phyloP scores from a whole-genome alignment of 2,888 invertebrate genomes.

The Eledone cirrhosa region DNA sequence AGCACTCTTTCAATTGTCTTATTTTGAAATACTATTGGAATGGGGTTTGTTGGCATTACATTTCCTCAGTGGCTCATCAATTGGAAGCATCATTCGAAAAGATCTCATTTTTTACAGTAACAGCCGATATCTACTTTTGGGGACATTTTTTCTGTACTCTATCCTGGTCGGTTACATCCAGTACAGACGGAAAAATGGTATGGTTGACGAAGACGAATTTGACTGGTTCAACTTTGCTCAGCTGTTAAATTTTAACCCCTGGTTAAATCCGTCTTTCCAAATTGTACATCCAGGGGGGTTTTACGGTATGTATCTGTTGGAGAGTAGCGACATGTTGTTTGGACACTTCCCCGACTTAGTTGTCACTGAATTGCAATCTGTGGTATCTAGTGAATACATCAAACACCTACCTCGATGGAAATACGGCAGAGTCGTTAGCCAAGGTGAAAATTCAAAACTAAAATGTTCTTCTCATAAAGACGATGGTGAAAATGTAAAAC shows the following conservation, averaged over 20 bases:
- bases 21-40: constrained; percentile 61
- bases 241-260: constrained; percentile 51
- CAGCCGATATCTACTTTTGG: constrained; percentile 44
- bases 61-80: constrained; percentile 58
- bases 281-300: constrained; percentile 48
- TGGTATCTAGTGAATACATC: constrained; percentile 68
- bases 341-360: constrained; percentile 63
- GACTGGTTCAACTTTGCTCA: constrained; percentile 67
- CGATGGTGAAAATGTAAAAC: background rate
- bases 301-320: constrained; percentile 62
- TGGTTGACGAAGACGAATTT: constrained; percentile 41
- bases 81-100: constrained; percentile 54
- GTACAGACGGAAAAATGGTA: constrained; percentile 37
- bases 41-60: constrained; percentile 59
- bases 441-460: background rate
- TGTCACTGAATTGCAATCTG: constrained; percentile 60
- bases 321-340: constrained; percentile 64
- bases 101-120: constrained; percentile 54
- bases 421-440: constrained; percentile 39
- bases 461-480: background rate
- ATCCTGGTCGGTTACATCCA: constrained; percentile 41
- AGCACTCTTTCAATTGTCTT: constrained; percentile 66
- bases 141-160: constrained; percentile 56
- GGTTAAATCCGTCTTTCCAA: constrained; percentile 37
- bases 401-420: constrained; percentile 69